Evolutionary conservation across 2,888 invertebrate species (phyloP).

Genomic region (Blera fallax): DNA sequence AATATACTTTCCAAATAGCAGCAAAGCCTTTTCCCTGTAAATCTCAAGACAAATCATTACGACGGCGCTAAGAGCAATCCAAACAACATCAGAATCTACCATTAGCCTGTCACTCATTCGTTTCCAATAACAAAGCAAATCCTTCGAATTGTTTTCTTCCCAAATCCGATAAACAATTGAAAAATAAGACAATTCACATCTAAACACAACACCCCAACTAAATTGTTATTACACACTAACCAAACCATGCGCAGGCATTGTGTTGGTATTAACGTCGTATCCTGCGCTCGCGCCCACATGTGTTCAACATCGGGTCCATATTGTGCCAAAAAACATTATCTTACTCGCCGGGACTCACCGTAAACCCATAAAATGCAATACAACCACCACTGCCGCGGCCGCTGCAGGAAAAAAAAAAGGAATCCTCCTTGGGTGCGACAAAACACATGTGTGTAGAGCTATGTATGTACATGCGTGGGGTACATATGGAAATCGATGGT

Average conservation of each 20-base stretch:
- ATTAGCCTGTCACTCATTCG: not conserved
- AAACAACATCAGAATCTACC: not conserved
- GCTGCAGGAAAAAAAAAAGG: conserved; percentile 5
- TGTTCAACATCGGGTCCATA: conserved; percentile 70
- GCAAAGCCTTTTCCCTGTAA: too few species aligned
- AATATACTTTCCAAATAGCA: too few species aligned
- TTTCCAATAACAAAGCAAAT: conserved; percentile 1
- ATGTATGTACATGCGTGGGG: conserved; percentile 49
- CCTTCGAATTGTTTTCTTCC: not conserved
- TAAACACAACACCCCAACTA: conserved; percentile 1
- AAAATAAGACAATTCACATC: conserved; percentile 4
- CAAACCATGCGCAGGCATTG: conserved; percentile 23
- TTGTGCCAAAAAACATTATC: conserved; percentile 64
- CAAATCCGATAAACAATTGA: conserved; percentile 19
- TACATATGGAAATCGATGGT: conserved; percentile 48
- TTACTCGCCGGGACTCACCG: conserved; percentile 28
- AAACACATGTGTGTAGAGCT: conserved; percentile 43
- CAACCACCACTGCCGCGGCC: conserved; percentile 38
- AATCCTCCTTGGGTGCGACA: conserved; percentile 4
- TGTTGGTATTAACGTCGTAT: conserved; percentile 20
- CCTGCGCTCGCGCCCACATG: conserved; percentile 63
- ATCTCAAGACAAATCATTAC: too few species aligned
- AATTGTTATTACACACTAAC: conserved; percentile 20
- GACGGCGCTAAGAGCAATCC: not conserved
- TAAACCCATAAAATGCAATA: conserved; percentile 53